Evolutionary conservation across 64 coral and sea anemone genomes (phyloP).

Genomic region (Cladopsammia gracilis): DNA sequence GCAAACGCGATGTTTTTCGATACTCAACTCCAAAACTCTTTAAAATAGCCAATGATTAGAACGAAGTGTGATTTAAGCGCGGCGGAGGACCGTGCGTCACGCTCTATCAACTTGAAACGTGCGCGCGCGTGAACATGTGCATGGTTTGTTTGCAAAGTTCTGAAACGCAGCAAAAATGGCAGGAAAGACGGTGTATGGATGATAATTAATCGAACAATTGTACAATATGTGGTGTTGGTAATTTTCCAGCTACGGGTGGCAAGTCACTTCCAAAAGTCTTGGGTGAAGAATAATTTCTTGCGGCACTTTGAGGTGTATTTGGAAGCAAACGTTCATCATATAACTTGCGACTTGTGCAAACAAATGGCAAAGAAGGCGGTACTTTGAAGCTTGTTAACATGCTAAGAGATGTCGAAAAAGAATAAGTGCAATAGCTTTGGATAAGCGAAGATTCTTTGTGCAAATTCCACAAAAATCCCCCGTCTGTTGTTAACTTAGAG

Average conservation of each 20-base stretch:
- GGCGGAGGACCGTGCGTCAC: no score
- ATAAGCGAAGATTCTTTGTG: not conserved
- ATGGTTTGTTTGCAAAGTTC: no score
- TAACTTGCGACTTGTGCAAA: constrained; percentile 42
- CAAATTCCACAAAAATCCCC: not conserved
- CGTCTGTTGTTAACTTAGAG: not conserved
- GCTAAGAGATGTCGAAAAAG: not conserved
- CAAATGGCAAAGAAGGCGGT: constrained; percentile 25
- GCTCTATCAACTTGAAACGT: no score
- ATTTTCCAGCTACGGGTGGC: not conserved
- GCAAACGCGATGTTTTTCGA: no score
- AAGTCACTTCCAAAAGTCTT: not conserved
- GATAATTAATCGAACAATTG: constrained; percentile 72
- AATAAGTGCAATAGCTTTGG: constrained; percentile 2
- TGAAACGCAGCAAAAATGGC: no score
- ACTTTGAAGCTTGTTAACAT: constrained; percentile 10
- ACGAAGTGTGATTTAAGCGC: no score
- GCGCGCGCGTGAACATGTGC: no score
- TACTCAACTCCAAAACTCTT: no score
- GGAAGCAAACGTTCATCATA: constrained; percentile 81
- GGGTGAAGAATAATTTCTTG: not conserved
- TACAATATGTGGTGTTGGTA: constrained; percentile 68
- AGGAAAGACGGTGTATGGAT: no score
- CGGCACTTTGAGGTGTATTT: not conserved
- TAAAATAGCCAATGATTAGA: no score